A percentile compares a stretch with the other conserved stretches of the same genome.
Evolutionary conservation across 2,113 vertebrate genomes (phyloP).

Genomic region (Hyla sarda): DNA sequence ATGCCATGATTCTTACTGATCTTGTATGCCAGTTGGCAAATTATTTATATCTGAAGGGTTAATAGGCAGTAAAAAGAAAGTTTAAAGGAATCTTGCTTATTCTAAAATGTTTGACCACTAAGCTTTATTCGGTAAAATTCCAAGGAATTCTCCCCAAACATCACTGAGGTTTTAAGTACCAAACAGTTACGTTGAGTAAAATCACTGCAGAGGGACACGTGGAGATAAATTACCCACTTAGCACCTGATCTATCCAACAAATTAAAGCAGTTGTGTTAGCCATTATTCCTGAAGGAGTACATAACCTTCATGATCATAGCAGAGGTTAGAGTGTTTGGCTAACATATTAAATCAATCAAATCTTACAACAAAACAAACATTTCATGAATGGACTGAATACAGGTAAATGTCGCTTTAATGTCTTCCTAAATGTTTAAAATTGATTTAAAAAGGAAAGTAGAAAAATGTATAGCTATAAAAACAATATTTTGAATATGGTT

Average conservation of each 20-base stretch:
- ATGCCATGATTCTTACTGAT: constrained; percentile 57
- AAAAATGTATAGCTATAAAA: neutral
- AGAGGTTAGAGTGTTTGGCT: constrained; percentile 62
- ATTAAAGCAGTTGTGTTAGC: constrained; percentile 63
- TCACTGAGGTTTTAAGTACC: constrained; percentile 61
- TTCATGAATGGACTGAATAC: neutral
- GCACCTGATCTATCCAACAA: constrained; percentile 67
- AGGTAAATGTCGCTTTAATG: neutral
- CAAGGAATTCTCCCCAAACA: constrained; percentile 63
- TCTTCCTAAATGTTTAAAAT: neutral
- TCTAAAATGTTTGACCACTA: constrained; percentile 61
- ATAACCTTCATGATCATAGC: constrained; percentile 67
- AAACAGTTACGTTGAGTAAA: constrained; percentile 63
- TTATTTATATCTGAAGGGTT: constrained; percentile 63
- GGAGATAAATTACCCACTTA: constrained; percentile 69
- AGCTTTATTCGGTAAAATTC: constrained; percentile 60
- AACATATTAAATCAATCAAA: constrained; percentile 62
- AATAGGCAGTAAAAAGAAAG: constrained; percentile 61
- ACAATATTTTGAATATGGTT: neutral
- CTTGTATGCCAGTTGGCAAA: constrained; percentile 61
- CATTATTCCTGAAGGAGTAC: constrained; percentile 63
- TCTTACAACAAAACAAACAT: constrained; percentile 45
- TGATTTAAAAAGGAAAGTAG: neutral
- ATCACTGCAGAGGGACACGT: constrained; percentile 63
- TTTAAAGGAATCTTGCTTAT: constrained; percentile 60